phyloP scores from a whole-genome alignment of 2,888 invertebrate species.

The Idaea straminata region DNA sequence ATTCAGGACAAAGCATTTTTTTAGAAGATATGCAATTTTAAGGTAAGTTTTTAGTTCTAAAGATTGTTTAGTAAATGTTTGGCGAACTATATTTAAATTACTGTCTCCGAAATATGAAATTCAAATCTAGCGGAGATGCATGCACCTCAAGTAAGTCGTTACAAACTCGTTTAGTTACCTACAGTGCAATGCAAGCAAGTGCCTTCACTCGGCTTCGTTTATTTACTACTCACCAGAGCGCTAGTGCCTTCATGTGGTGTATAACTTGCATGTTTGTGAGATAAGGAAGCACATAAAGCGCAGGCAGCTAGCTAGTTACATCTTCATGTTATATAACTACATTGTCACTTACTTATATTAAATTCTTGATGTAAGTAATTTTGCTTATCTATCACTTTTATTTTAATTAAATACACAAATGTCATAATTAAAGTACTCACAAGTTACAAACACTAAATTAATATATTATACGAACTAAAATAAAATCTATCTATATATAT shows the following conservation, averaged over 20 bases:
- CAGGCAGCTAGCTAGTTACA: not conserved
- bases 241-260: not conserved
- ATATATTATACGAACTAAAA: too few relatives aligned
- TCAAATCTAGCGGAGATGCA: slow-evolving; percentile 50
- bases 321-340: not conserved
- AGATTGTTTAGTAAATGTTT: slow-evolving; percentile 20
- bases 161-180: slow-evolving; percentile 57
- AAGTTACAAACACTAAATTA: too few relatives aligned
- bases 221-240: slow-evolving; percentile 25
- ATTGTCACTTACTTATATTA: not conserved
- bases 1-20: not conserved
- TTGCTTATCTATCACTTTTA: too few relatives aligned
- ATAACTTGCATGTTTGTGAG: not conserved
- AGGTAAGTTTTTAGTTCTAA: slow-evolving; percentile 24
- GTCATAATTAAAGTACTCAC: too few relatives aligned
- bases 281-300: not conserved
- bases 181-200: slow-evolving; percentile 16
- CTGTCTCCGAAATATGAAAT: slow-evolving; percentile 52
- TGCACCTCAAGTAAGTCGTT: slow-evolving; percentile 55
- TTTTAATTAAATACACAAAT: too few relatives aligned
- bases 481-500: too few relatives aligned
- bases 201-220: slow-evolving; percentile 32
- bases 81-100: slow-evolving; percentile 36
- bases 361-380: too few relatives aligned
- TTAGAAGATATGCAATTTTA: slow-evolving; percentile 6